Evolutionary conservation across 2,113 vertebrate species (phyloP), one percentile per base, ranked within the genome.

Genomic region (Ciconia boyciana): DNA sequence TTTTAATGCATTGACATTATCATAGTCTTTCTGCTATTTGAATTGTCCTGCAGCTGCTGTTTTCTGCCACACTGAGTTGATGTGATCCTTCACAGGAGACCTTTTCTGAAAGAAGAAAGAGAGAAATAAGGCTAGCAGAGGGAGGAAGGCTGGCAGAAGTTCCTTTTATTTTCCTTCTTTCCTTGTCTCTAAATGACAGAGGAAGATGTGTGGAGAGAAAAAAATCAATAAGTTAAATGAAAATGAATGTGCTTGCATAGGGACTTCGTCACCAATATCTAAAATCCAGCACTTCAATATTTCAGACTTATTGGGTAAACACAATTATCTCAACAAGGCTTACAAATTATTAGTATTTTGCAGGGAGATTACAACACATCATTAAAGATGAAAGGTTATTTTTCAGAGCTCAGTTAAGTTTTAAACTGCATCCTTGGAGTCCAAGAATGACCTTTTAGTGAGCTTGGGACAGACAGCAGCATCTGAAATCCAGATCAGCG

Each of bases 351-450:
- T 83, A 57, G 61, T 32, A 16, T 71, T 97, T 85, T 57, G 22
- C 22, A 36, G 34, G 11, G 26, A 81, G n/a, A 80, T 91, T 93
- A 41, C 49, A 93, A 49, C 13, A 51, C 52, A 49, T 84, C n/a
- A 13, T 81, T 87, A 69, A 75, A 87, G 74, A 82, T 36, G 36
- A 84, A 87, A 87, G 52, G 57, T 61, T 84, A n/a, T 90, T 91
- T 91, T 92, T 87, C 68, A 69, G 68, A 65, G 49, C 44, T 68
- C 57, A 17, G 41, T 51, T 94, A 51, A 60, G 36, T 64, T 88
- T 88, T 69, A 69, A 89, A 85, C 21, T 71, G 29, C 21, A 21
- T 85, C 57, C 49, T 93, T 55, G 16, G 84, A 76, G 77, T 41
- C 20, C 29, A 39, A 13, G n/a, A 52, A 52, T 49, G 70, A 76